Base-by-base conservation (phyloP, 2,797 vertebrate species). In the Anguilla megastoma region DNA sequence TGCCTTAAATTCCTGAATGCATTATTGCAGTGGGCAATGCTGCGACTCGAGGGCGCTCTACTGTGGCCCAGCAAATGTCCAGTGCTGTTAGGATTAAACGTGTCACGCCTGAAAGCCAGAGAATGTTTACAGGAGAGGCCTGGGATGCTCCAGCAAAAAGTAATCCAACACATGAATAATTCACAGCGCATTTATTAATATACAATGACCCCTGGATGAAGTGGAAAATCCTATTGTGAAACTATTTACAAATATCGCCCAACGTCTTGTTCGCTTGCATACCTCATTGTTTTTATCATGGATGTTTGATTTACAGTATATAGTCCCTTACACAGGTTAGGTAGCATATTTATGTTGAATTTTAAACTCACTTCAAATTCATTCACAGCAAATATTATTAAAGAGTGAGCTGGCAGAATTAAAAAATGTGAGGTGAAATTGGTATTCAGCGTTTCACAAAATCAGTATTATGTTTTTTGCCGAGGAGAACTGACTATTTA, bases 81-180 rank as follows among this genome's bases (percentile, higher is more conserved):
- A 45, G 91, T 88, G 87, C 56, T 30, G 89, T 94, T 94, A 94
- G 88, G 86, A 88, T 89, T 92, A 90, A 91, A 89, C 86, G 86
- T 85, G 89, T 93, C 90, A 91, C 76, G 89, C 91, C 84, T 89
- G 89, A 93, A 86, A 0, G 30, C 90, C 87, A 85, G 69, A 91
- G 88, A 1, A 33, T 83, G 86, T 82, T 88, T n/a, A 71, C 52
- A 88, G 89, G 90, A 88, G 90, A 87, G 87, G 63, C 63, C 87
- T 86, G 89, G 89, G 90, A 92, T 86, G 93, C 86, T 90, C 89
- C 7, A 30, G 60, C 90, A 90, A 87, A 90, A 89, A 94, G 94
- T 95, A 95, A 94, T 93, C 93, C 91, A 94, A 93, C 92, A 92
- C 92, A 96, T 97, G 93, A 96, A 97, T 97, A 95, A 98, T 97